Base-by-base conservation (phyloP, 2,888 invertebrate genomes). In the Hanleya hanleyi region DNA sequence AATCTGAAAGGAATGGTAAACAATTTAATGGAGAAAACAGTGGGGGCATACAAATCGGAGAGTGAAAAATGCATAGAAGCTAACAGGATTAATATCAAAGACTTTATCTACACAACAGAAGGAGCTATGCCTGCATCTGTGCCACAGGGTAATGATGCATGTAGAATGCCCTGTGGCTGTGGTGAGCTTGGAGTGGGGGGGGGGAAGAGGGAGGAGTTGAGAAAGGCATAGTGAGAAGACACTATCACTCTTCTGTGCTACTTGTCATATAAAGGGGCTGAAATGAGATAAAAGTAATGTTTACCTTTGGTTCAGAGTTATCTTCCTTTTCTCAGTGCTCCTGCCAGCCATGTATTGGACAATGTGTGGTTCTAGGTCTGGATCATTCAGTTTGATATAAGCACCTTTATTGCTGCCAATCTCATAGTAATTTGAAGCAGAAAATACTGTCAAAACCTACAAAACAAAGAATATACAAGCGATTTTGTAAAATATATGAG, bases 341-440 rank as follows among this genome's bases (percentile, higher is more conserved):
- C 90, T 84, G 76, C 81, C 87, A 66, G 91, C 90, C 83, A 91
- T 89, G 89, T 96, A 97, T 91, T 97, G 97, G 5, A 97, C 96
- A 86, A 97, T 95, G 87, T 96, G 96, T 0, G 96, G 94, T 84
- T 95, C 68, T 22, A 83, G 78, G 51, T 85, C 83, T 12, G 83
- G 72, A 36, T 81, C 82, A 18, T 77, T 69, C 29, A 90, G 92
- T 89, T 96, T 96, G 84, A 97, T 92, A 88, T 97, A 98, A 0
- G 97, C 97, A 0, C 97, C 97, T 85, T 96, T 95, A 90, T 97
- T 97, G 41, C 96, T 96, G 6, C 97, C 97, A 77, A 96, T 92
- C 87, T 97, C 97, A 91, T 98, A 98, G 91, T 98, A 98, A 91
- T 97, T 97, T n/a, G 97, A 97, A 1, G 97, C 97, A 0, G 97